phyloP scores from a whole-genome alignment of 2,888 invertebrate species.

The Cephus pygmeus region DNA sequence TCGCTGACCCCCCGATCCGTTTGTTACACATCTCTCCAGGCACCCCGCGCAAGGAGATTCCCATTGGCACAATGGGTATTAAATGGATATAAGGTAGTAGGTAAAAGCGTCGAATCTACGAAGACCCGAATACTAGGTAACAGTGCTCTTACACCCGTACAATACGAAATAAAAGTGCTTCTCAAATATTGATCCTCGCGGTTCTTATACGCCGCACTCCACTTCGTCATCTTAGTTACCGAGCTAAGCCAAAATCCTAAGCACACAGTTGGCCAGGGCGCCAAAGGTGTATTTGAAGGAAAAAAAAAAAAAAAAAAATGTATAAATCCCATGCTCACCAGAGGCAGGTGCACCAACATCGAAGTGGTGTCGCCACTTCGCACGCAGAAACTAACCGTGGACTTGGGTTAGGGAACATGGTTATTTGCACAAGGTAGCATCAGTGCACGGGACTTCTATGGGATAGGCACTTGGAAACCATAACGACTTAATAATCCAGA shows the following conservation, averaged over 20 bases:
- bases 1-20: conserved; percentile 48
- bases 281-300: neutral
- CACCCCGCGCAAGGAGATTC: neutral
- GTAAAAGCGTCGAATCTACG: conserved; percentile 36
- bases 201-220: conserved; percentile 29
- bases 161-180: conserved; percentile 43
- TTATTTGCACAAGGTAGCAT: neutral
- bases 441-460: neutral
- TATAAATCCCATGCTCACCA: neutral
- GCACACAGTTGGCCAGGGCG: conserved; percentile 9
- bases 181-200: conserved; percentile 46
- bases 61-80: conserved; percentile 24
- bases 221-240: conserved; percentile 18
- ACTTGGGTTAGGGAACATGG: neutral
- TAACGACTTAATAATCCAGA: conserved; percentile 12
- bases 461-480: conserved; percentile 3
- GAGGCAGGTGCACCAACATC: neutral
- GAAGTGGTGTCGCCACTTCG: neutral
- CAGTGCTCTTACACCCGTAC: neutral
- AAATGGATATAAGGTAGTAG: conserved; percentile 44
- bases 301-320: neutral
- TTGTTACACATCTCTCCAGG: conserved; percentile 44
- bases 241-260: conserved; percentile 26
- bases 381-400: neutral
- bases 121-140: conserved; percentile 6